Evolutionary conservation across 2,888 invertebrate genomes (phyloP).

Genomic region (Stomorhina lunata): DNA sequence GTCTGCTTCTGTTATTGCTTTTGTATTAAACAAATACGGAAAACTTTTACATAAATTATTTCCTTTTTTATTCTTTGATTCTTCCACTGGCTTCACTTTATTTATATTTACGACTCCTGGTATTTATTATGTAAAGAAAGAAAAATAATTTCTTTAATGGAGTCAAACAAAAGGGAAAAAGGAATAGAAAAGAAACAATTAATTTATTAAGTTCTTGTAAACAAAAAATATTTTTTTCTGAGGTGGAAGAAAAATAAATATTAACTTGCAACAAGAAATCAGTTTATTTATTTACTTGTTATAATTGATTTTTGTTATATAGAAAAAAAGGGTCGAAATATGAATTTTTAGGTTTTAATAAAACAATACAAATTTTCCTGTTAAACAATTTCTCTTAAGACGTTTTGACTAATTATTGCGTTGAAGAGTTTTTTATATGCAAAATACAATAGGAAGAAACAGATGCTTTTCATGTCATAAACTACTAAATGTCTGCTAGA

Average conservation of each 20-base stretch:
- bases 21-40: neutral
- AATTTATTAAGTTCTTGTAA: slow-evolving; percentile 36
- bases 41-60: slow-evolving; percentile 42
- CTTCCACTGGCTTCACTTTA: neutral
- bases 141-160: slow-evolving; percentile 50
- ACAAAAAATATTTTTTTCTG: slow-evolving; percentile 10
- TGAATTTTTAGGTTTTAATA: too few species aligned
- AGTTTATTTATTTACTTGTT: too few species aligned
- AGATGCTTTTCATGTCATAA: slow-evolving; percentile 45
- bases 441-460: neutral
- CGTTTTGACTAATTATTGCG: neutral
- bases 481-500: slow-evolving; percentile 9
- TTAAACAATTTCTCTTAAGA: neutral
- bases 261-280: too few species aligned
- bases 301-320: too few species aligned
- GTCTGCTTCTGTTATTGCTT: neutral
- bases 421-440: neutral
- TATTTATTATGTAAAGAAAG: slow-evolving; percentile 21
- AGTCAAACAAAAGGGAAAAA: slow-evolving; percentile 39
- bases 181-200: slow-evolving; percentile 33
- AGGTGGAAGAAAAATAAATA: too few species aligned
- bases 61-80: slow-evolving; percentile 1
- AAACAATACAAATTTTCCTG: too few species aligned
- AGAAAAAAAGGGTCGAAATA: too few species aligned
- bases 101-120: neutral